Evolutionary conservation across 2,888 invertebrate species (phyloP), one percentile per base, ranked within the genome.

Genomic region (Oxyteleia sp.): DNA sequence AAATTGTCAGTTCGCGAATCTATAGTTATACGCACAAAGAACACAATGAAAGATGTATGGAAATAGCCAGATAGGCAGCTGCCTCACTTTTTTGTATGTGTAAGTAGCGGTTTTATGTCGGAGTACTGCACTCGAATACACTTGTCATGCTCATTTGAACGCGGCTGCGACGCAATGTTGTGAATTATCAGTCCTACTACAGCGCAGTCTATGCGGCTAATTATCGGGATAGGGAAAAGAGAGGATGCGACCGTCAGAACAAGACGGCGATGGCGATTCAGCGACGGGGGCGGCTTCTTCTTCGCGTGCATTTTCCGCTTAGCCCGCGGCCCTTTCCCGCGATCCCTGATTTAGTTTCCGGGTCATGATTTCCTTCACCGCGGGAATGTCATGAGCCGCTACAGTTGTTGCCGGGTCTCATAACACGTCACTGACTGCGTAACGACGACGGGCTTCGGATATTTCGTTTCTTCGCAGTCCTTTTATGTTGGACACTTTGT

Each of bases 141-240:
- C 91, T 92, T 91, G 92, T 92, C 92, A 91, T 90, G 89, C 90
- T 89, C 90, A 88, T 91, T 92, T 90, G 91, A 92, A 90, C 89
- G 89, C 89, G 87, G 88, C 92, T 92, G 92, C 91, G 91, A 91
- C 89, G 91, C 90, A 92, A 91, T 91, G 92, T 92, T 88, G 87
- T 87, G 91, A 92, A 92, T 92, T 92, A 92, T 92, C 91, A 91
- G 89, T 89, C 87, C 86, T 86, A 87, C 78, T 63, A 63, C 69
- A 69, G 76, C 59, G 66, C 66, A 47, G 78, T 82, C 84, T 68
- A 71, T 64, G 74, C 80, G 82, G 86, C 86, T 87, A 89, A 88
- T 89, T 89, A 89, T 88, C 85, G 81, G 85, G 76, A 87, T 86
- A 85, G 81, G 85, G 75, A 64, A 82, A 82, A 72, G 76, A 78